Conservation (phyloP, 2,888 invertebrate genomes). For the Limnephilus marmoratus region DNA sequence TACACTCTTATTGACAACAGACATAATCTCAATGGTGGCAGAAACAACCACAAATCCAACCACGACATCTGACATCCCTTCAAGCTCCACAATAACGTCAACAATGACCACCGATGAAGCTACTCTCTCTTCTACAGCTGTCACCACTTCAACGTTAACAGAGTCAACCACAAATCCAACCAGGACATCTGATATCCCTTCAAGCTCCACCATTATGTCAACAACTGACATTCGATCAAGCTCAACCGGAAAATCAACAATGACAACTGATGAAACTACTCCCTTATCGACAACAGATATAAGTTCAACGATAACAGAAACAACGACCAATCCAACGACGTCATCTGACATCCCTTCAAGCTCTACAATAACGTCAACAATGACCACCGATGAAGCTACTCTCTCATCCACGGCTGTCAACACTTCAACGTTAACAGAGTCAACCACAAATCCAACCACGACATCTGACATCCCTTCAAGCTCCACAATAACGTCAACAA, state of each 20-base stretch:
- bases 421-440: not conserved
- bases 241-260: not conserved
- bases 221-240: not conserved
- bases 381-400: not conserved
- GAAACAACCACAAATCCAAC: not conserved
- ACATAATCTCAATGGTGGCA: not conserved
- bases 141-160: not conserved
- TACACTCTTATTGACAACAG: not conserved
- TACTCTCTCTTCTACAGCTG: not conserved
- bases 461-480: no score
- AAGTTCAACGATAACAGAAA: not conserved
- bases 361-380: no score
- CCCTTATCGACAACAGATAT: not conserved
- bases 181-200: no score
- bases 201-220: no score
- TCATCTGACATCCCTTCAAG: no score
- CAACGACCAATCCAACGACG: not conserved
- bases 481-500: no score
- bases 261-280: not conserved
- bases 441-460: not conserved
- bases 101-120: not conserved
- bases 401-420: not conserved
- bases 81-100: not conserved
- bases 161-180: not conserved
- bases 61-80: not conserved